Percentiles rank a stretch among this genome's conserved stretches.
Evolutionary conservation across 2,888 invertebrate species (phyloP).

Genomic region (Deroplatys truncata): DNA sequence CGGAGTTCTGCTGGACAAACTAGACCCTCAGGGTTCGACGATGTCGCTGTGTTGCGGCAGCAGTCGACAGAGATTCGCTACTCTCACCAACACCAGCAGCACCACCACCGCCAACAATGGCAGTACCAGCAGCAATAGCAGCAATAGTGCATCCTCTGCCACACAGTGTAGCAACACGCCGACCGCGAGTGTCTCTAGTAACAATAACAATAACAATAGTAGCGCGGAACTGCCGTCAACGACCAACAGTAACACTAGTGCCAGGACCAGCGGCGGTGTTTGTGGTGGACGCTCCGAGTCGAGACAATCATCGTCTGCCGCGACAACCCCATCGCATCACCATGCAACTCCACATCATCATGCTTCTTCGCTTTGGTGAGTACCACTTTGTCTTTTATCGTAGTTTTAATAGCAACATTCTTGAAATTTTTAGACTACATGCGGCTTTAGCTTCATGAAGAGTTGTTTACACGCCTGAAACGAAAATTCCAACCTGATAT

Average conservation of each 20-base stretch:
- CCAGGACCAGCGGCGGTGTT: background rate
- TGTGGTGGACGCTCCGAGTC: background rate
- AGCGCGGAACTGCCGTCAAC: background rate
- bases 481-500: too few species aligned
- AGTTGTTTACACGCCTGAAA: too few species aligned
- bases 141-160: background rate
- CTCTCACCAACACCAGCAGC: background rate
- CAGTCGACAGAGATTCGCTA: conserved; percentile 5
- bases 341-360: conserved; percentile 23
- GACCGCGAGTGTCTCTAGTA: background rate
- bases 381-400: background rate
- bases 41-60: conserved; percentile 28
- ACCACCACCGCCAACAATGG: too few species aligned
- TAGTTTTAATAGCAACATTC: too few species aligned
- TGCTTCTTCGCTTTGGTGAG: conserved; percentile 25
- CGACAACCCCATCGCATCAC: conserved; percentile 19
- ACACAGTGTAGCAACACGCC: background rate
- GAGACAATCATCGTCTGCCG: conserved; percentile 5
- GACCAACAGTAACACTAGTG: background rate
- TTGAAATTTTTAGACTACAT: too few species aligned
- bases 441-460: too few species aligned
- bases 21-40: conserved; percentile 25
- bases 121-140: background rate
- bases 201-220: background rate
- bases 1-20: background rate